These are phyloP conservation scores for Gavialis gangeticus DNA, from an alignment of 2,113 vertebrate species.

Conservation along the genomic window DNA sequence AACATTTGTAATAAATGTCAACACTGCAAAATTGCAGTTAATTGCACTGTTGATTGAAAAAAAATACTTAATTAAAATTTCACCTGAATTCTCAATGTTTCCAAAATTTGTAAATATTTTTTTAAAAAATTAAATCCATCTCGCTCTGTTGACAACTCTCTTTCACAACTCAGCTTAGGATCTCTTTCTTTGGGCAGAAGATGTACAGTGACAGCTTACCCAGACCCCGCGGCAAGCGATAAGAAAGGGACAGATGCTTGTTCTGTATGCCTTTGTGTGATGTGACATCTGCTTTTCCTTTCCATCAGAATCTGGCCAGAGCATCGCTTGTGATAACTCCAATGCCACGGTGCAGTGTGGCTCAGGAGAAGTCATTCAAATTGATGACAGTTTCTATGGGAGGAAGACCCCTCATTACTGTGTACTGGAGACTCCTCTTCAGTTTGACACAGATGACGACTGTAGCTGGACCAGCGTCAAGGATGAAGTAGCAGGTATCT, in stretches of 20 bases:
- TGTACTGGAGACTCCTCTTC: slow-evolving; percentile 6
- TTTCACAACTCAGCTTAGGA: neutral
- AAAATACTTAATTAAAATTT: neutral
- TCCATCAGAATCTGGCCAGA: slow-evolving; percentile 80
- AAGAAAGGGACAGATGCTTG: neutral
- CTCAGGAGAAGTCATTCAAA: slow-evolving; percentile 88
- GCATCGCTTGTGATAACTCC: slow-evolving; percentile 85
- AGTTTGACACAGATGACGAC: slow-evolving; percentile 62
- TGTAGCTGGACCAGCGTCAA: slow-evolving; percentile 88
- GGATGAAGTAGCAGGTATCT: slow-evolving; percentile 88
- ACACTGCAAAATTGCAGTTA: no score
- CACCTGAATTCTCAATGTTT: neutral
- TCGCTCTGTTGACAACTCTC: neutral
- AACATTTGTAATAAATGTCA: no score
- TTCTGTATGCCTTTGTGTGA: neutral
- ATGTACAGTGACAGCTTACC: neutral
- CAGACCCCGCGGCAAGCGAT: no score
- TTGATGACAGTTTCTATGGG: slow-evolving; percentile 89
- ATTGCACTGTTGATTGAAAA: neutral
- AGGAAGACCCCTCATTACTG: slow-evolving; percentile 90
- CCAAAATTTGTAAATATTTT: neutral
- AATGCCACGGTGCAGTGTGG: slow-evolving; percentile 89
- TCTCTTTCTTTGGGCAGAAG: neutral
- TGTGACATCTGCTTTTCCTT: neutral
- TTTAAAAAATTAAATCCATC: neutral